Conservation (phyloP, 2,797 vertebrate genomes). For the Poecilia velifera region DNA sequence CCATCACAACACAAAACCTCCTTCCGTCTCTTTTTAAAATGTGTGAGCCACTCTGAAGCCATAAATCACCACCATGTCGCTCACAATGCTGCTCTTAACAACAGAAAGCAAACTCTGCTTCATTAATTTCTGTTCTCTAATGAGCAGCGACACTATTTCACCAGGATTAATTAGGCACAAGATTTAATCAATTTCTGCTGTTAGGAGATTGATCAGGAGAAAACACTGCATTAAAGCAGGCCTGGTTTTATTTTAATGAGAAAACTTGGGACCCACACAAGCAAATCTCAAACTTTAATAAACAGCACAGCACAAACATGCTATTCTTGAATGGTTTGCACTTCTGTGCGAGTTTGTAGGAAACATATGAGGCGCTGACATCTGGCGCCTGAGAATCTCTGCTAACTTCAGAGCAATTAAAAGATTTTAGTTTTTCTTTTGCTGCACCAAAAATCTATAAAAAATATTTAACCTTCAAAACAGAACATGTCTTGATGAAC, state of each 20-base stretch:
- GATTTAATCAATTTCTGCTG: conserved; percentile 74
- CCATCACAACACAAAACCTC: not conserved
- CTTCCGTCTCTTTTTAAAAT: not conserved
- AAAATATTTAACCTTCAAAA: not conserved
- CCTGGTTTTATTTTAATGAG: conserved; percentile 57
- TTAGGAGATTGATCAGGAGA: conserved; percentile 71
- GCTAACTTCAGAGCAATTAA: not conserved
- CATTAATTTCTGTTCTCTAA: conserved; percentile 65
- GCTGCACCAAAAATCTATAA: not conserved
- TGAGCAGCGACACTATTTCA: conserved; percentile 58
- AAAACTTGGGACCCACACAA: conserved; percentile 52
- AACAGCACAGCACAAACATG: conserved; percentile 24
- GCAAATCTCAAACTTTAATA: conserved; percentile 61
- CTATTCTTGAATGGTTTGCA: not conserved
- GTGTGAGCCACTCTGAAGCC: not conserved
- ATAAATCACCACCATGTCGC: not conserved
- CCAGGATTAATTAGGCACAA: conserved; percentile 69
- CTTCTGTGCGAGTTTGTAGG: conserved; percentile 3
- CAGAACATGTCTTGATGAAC: too few relatives aligned
- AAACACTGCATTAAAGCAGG: conserved; percentile 50
- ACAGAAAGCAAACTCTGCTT: conserved; percentile 39
- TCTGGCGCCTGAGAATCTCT: conserved; percentile 14
- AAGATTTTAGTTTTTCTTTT: conserved; percentile 3
- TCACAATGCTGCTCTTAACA: conserved; percentile 31
- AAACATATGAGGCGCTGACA: conserved; percentile 3